Conservation (phyloP, 2,797 vertebrate species). For the Knipowitschia caucasica region DNA sequence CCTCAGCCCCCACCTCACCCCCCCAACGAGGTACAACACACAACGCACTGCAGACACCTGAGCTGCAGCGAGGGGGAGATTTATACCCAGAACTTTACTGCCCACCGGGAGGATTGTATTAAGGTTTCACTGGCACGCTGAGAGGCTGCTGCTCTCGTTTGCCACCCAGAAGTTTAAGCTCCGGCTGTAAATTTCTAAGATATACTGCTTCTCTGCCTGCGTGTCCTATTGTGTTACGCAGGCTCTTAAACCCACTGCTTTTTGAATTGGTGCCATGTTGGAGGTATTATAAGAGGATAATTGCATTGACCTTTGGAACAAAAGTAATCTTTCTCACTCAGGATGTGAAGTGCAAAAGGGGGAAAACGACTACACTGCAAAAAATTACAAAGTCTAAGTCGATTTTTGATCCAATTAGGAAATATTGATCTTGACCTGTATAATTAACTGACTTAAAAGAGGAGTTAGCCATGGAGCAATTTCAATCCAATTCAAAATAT, state of each 20-base stretch:
- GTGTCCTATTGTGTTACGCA: slow-evolving; percentile 13
- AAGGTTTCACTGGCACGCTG: slow-evolving; percentile 10
- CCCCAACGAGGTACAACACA: slow-evolving; percentile 78
- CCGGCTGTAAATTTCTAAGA: slow-evolving; percentile 34
- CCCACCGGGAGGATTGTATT: slow-evolving; percentile 24
- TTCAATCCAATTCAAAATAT: too few species aligned
- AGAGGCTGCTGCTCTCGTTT: slow-evolving; percentile 26
- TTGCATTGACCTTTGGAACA: slow-evolving; percentile 6
- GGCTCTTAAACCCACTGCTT: slow-evolving; percentile 5
- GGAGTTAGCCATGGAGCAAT: too few species aligned
- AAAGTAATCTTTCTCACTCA: neutral
- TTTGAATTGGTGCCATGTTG: slow-evolving; percentile 6
- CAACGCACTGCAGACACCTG: slow-evolving; percentile 11
- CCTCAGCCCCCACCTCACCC: slow-evolving; percentile 51
- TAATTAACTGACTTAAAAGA: too few species aligned
- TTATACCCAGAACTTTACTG: slow-evolving; percentile 24
- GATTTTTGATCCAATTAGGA: too few species aligned
- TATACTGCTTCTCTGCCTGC: slow-evolving; percentile 14
- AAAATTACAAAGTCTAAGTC: slow-evolving; percentile 4
- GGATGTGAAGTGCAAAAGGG: neutral
- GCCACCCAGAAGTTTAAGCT: slow-evolving; percentile 25
- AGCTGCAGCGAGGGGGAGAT: slow-evolving; percentile 14
- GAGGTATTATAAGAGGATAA: neutral
- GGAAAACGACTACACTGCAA: neutral
- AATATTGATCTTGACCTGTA: too few species aligned